phyloP scores from a whole-genome alignment of 92 coral and sea anemone genomes.

The Zoanthus sansibaricus region DNA sequence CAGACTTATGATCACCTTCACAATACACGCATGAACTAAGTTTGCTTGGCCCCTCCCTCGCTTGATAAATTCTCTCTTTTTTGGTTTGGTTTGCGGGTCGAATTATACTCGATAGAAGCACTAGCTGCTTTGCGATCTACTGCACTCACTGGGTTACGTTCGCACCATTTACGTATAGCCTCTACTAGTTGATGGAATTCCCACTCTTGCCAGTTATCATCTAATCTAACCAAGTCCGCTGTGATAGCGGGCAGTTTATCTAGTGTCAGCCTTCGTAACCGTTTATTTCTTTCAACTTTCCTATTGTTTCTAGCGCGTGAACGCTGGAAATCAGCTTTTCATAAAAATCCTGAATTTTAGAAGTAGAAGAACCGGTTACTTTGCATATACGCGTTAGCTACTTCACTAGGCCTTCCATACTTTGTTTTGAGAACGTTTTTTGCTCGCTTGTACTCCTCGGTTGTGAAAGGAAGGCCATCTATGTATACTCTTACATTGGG shows the following conservation, averaged over 20 bases:
- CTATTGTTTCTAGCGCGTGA: background rate
- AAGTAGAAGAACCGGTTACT: too few species aligned
- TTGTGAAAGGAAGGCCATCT: slow-evolving; percentile 55
- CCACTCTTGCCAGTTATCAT: too few species aligned
- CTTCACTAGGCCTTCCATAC: too few species aligned
- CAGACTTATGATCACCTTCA: background rate
- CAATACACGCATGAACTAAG: background rate
- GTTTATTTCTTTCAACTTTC: background rate
- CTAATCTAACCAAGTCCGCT: too few species aligned
- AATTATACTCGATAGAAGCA: too few species aligned
- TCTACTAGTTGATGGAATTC: background rate
- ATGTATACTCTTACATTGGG: slow-evolving; percentile 49
- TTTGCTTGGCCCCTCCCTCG: background rate
- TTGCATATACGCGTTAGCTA: too few species aligned
- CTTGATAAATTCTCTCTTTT: background rate
- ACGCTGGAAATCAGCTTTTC: background rate
- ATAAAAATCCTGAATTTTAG: background rate
- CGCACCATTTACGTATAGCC: background rate
- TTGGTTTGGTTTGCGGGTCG: background rate
- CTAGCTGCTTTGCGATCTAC: background rate
- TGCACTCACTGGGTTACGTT: background rate
- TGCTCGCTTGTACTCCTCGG: slow-evolving; percentile 61
- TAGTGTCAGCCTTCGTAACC: background rate
- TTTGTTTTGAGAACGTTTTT: slow-evolving; percentile 40
- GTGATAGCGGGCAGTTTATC: background rate